These are phyloP conservation scores for Euphydryas editha DNA, from an alignment of 2,888 invertebrate species.

Conservation along the genomic window DNA sequence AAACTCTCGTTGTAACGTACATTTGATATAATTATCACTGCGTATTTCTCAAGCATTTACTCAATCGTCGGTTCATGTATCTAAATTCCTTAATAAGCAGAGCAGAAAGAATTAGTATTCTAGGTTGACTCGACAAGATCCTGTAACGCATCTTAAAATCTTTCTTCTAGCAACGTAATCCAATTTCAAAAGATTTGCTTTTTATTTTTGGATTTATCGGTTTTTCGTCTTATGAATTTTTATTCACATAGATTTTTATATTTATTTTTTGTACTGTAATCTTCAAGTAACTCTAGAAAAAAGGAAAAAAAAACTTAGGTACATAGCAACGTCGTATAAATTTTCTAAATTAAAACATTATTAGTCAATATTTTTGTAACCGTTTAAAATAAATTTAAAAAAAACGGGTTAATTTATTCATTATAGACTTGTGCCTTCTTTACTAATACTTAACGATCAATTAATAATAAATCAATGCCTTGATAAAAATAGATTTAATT, in stretches of 20 bases:
- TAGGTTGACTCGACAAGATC: constrained; percentile 21
- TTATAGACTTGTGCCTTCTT: too few relatives aligned
- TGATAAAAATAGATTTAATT: too few relatives aligned
- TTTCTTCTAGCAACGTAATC: constrained; percentile 32
- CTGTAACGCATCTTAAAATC: constrained; percentile 36
- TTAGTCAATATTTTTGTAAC: too few relatives aligned
- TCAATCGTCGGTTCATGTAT: constrained; percentile 20
- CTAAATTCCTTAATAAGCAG: constrained; percentile 30
- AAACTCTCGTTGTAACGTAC: too few relatives aligned
- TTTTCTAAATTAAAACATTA: too few relatives aligned
- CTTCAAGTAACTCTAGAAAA: too few relatives aligned
- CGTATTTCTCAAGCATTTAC: constrained; percentile 20
- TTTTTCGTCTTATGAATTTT: constrained; percentile 6
- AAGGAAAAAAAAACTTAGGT: too few relatives aligned
- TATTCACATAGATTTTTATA: background rate
- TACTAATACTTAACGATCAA: too few relatives aligned
- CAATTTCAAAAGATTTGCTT: constrained; percentile 42
- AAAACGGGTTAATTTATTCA: too few relatives aligned
- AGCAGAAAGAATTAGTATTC: constrained; percentile 36
- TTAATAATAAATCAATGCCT: too few relatives aligned
- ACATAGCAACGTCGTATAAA: too few relatives aligned
- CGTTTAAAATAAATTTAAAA: too few relatives aligned
- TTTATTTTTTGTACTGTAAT: background rate
- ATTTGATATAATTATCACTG: background rate
- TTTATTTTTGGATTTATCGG: constrained; percentile 24